Evolutionary conservation across 2,797 vertebrate species (phyloP).

Genomic region (Neostethus bicornis): DNA sequence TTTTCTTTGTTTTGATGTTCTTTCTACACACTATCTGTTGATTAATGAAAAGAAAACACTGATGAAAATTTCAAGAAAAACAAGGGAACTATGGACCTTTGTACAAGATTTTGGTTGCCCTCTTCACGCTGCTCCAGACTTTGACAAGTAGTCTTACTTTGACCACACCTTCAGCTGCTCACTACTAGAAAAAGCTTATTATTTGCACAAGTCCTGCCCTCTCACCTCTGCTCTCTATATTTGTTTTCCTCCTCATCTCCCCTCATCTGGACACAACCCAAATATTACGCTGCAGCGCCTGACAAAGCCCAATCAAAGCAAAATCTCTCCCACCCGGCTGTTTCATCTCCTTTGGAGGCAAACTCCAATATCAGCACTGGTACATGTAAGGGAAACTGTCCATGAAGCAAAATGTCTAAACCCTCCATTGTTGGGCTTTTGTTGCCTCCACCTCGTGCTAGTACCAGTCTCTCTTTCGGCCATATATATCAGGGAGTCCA

Average conservation of each 20-base stretch:
- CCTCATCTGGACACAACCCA: constrained; percentile 42
- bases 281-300: constrained; percentile 41
- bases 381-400: constrained; percentile 80
- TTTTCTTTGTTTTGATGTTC: constrained; percentile 9
- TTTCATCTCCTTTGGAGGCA: constrained; percentile 65
- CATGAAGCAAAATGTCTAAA: constrained; percentile 85
- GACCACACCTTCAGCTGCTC: constrained; percentile 8
- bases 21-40: constrained; percentile 11
- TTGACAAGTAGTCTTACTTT: neutral
- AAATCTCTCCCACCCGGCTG: constrained; percentile 78
- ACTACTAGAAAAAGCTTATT: constrained; percentile 13
- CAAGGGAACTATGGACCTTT: constrained; percentile 12
- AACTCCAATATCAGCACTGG: constrained; percentile 85
- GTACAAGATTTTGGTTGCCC: constrained; percentile 6
- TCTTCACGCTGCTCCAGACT: neutral
- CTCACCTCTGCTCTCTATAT: constrained; percentile 27
- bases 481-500: constrained; percentile 81
- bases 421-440: constrained; percentile 80
- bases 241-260: constrained; percentile 45
- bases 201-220: constrained; percentile 13
- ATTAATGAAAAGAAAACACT: constrained; percentile 21
- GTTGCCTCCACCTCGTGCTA: constrained; percentile 62
- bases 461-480: constrained; percentile 32
- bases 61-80: neutral
- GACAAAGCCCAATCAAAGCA: constrained; percentile 77